Percentiles rank a stretch among this genome's conserved stretches.
phyloP scores from a whole-genome alignment of 1,140 invertebrate genomes.

The Sycobia sp. region DNA sequence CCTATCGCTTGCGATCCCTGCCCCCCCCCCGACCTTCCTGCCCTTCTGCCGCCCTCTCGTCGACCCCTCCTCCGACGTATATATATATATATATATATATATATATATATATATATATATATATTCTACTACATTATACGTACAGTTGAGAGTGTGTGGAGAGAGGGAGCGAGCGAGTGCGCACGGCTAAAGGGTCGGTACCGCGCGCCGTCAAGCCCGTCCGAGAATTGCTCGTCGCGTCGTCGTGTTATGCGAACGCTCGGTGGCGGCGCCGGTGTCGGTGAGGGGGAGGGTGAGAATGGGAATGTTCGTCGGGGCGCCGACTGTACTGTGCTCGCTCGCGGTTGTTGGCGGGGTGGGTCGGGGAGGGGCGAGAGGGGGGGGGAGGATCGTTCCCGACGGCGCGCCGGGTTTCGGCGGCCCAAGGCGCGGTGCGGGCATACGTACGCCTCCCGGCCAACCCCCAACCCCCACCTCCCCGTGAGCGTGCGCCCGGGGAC shows the following conservation, averaged over 20 bases:
- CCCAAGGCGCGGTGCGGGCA: neutral
- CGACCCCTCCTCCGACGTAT: too few relatives aligned
- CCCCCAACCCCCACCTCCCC: constrained; percentile 24
- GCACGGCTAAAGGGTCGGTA: constrained; percentile 57
- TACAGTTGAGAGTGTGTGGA: too few relatives aligned
- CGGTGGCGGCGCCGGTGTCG: constrained; percentile 62
- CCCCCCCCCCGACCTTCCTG: too few relatives aligned
- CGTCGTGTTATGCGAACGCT: constrained; percentile 63
- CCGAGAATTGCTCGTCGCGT: constrained; percentile 63
- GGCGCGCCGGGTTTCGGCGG: neutral
- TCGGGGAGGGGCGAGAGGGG: neutral
- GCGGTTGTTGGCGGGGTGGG: too few relatives aligned
- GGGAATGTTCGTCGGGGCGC: constrained; percentile 57
- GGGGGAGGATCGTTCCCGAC: neutral
- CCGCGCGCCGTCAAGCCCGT: constrained; percentile 62
- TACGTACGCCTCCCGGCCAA: constrained; percentile 6
- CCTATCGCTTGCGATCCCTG: too few relatives aligned
- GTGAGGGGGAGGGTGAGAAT: too few relatives aligned
- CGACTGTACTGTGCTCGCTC: constrained; percentile 49
- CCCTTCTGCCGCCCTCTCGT: too few relatives aligned
- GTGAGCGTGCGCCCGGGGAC: neutral
- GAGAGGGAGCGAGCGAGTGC: too few relatives aligned
- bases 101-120: too few relatives aligned
- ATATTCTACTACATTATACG: too few relatives aligned
- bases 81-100: too few relatives aligned